Base-by-base conservation (phyloP, 2,797 vertebrate species). In the Hippopotamyrus pictus region DNA sequence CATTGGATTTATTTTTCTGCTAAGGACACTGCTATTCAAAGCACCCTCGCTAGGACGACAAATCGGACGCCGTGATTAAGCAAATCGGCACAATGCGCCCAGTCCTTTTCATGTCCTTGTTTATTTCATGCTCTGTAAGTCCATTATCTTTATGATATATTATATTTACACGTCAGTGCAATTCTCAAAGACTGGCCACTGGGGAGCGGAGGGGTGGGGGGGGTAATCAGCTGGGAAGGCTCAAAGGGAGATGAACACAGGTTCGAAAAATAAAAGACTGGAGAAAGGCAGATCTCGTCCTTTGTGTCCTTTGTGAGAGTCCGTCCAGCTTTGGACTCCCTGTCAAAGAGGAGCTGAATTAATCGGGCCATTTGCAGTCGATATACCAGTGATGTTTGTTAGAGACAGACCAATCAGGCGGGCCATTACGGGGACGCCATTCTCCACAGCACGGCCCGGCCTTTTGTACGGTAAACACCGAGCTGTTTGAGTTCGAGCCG, bases 31-130 rank as follows among this genome's bases (percentile, higher is more conserved):
- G 5, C 8, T 88, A 89, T 90, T 90, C 53, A 83, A 88, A 88
- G 89, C 88, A 53, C 83, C 73, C 37, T 44, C 0, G 65, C 46
- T 59, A 37, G 59, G 82, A 69, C 88, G 53, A 90, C 79, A 89
- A 91, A 91, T 91, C n/a, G 73, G 54, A 54, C 25, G 22, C 9
- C 4, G 50, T 46, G 62, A 57, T 9, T 62, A 65, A 54, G 83
- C 8, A 73, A 29, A 19, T 22, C 44, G 17, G 3, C 46, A 57
- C 82, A 90, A 88, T 89, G 51, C 90, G 86, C 89, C 5, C 11
- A 69, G 50, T 90, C 79, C 88, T 79, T 89, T 69, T 29, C 41
- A 87, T 90, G 50, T 73, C 89, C 91, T 69, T 91, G 90, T 91
- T 91, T 69, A 84, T 90, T 76, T 86, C 51, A 86, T 82, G 87